Percentiles rank a stretch among this genome's conserved stretches.
Evolutionary conservation across 2,797 vertebrate genomes (phyloP).

Genomic region (Tokudaia tokunoshimensis): DNA sequence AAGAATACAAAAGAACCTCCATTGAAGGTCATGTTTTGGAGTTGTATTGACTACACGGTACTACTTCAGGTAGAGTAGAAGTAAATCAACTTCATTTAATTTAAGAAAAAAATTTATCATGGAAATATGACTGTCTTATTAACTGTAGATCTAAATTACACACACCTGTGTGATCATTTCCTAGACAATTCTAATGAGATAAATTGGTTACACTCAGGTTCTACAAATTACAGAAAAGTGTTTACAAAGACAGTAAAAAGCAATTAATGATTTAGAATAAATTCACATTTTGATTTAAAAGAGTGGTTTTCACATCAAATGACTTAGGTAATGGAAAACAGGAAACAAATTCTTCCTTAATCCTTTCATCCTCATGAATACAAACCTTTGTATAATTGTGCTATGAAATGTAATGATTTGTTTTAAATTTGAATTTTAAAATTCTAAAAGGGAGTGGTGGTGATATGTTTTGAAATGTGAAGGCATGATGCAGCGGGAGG

Average conservation of each 20-base stretch:
- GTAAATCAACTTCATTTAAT: neutral
- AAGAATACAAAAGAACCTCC: neutral
- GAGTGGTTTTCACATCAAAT: neutral
- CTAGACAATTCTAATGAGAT: conserved; percentile 17
- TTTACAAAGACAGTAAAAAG: neutral
- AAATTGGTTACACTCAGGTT: conserved; percentile 6
- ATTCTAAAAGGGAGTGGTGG: neutral
- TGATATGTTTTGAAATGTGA: neutral
- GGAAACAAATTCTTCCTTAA: neutral
- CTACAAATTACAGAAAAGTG: neutral
- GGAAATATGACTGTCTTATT: neutral
- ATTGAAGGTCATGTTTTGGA: neutral
- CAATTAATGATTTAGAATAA: conserved; percentile 4
- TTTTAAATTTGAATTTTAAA: neutral
- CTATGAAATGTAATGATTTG: neutral
- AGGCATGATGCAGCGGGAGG: neutral
- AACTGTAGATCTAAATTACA: neutral
- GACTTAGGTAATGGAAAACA: neutral
- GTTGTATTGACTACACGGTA: neutral
- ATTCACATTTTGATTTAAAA: neutral
- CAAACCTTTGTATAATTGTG: neutral
- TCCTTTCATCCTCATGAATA: neutral
- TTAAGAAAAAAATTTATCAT: neutral
- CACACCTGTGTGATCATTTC: neutral
- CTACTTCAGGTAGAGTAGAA: neutral